Base-by-base conservation (phyloP, 1,140 invertebrate genomes). In the Chymomyza costata region DNA sequence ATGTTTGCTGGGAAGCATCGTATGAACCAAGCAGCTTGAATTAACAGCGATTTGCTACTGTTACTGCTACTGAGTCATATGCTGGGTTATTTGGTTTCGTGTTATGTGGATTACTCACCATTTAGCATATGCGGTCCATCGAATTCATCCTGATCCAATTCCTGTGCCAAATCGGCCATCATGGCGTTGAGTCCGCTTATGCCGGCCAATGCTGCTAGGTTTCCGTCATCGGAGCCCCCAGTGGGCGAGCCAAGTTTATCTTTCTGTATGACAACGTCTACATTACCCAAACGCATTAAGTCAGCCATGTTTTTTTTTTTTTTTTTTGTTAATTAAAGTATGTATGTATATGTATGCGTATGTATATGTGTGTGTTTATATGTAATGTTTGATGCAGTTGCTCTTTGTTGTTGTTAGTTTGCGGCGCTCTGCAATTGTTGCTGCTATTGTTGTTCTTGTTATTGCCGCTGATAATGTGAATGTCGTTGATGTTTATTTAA, bases 201-300 rank as follows among this genome's bases (percentile, higher is more conserved):
- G 58, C 74, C 44, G 47, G 89, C 69, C 88, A 87, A 44, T 87
- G 89, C 68, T 57, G 89, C 90, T 83, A 92, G 89, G 54, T 92
- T 92, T 50, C 93, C 92, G 83, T 95, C 93, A 78, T 95, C 94
- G 53, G 92, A 94, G 78, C 93, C 92, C 54, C 92, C 93, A 65
- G 91, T 93, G n/a, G 93, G 92, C 38, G 93, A 94, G 48, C 92
- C 93, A 52, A 93, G 89, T 87, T 93, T 92, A 84, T 91, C 90
- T 86, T 90, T 91, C 52, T 89, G 87, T 82, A 88, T 88, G 85
- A 87, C 88, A 53, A 88, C 88, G 54, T 89, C 89, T 62, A 88
- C 87, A 84, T 89, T 89, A 85, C 88, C 88, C 76, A 88, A 86
- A 59, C 90, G 89, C 76, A 91, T 90, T 76, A 91, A 86, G 87